Evolutionary conservation across 1,140 invertebrate species (phyloP).

Genomic region (Pogonomyrmex barbatus): DNA sequence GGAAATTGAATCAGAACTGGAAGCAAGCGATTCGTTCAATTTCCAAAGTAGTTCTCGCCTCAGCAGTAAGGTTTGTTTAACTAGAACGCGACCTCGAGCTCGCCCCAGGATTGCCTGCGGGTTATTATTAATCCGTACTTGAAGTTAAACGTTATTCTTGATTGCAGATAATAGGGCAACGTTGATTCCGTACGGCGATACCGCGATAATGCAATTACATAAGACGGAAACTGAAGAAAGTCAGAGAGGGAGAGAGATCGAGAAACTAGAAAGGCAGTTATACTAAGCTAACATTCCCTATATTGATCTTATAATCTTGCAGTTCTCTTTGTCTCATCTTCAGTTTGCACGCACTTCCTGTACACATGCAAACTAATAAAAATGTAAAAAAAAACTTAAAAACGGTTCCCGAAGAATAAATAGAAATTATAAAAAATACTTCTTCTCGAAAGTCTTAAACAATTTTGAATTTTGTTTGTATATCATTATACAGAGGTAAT

Average conservation of each 20-base stretch:
- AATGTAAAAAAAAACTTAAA: slow-evolving; percentile 18
- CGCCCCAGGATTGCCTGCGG: neutral
- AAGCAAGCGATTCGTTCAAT: neutral
- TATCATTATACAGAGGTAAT: neutral
- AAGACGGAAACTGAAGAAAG: slow-evolving; percentile 28
- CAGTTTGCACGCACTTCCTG: slow-evolving; percentile 26
- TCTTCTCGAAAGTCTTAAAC: neutral
- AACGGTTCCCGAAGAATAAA: neutral
- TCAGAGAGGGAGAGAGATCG: neutral
- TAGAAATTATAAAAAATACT: neutral
- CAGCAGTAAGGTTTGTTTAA: neutral
- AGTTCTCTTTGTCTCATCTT: slow-evolving; percentile 41
- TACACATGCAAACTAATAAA: slow-evolving; percentile 33
- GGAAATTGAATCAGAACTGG: slow-evolving; percentile 1
- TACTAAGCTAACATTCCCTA: slow-evolving; percentile 58
- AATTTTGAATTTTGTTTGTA: neutral
- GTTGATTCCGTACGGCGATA: slow-evolving; percentile 46
- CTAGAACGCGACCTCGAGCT: slow-evolving; percentile 15
- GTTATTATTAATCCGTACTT: slow-evolving; percentile 41
- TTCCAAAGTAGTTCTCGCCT: slow-evolving; percentile 11
- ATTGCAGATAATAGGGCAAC: slow-evolving; percentile 37
- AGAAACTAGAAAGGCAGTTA: slow-evolving; percentile 42
- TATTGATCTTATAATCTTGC: slow-evolving; percentile 66
- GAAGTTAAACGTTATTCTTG: slow-evolving; percentile 35
- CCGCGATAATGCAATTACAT: slow-evolving; percentile 43